Evolutionary conservation across 2,797 vertebrate genomes (phyloP).

Genomic region (Siniperca obscura): DNA sequence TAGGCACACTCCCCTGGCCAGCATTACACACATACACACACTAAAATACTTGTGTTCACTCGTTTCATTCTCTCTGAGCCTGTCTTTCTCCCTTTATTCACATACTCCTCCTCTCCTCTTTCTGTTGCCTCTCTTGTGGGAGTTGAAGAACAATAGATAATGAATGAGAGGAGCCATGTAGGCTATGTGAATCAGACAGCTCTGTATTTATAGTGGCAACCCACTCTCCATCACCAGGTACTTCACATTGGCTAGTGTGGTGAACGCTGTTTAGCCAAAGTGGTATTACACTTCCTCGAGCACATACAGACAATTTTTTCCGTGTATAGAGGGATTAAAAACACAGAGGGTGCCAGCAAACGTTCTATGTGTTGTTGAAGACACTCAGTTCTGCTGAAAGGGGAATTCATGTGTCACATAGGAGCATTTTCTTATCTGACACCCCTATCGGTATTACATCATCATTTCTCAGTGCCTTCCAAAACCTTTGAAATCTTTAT

Average conservation of each 20-base stretch:
- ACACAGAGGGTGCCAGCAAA: neutral
- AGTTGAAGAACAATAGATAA: slow-evolving; percentile 69
- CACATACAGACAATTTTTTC: slow-evolving; percentile 13
- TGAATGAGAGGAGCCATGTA: slow-evolving; percentile 60
- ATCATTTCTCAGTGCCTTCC: neutral
- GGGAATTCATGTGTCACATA: neutral
- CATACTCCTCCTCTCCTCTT: slow-evolving; percentile 46
- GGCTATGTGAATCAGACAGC: slow-evolving; percentile 57
- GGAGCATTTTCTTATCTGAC: too few relatives aligned
- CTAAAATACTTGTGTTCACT: neutral
- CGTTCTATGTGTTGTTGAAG: neutral
- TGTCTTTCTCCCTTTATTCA: slow-evolving; percentile 37
- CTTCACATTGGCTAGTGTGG: slow-evolving; percentile 23
- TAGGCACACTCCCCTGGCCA: neutral
- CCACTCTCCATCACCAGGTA: slow-evolving; percentile 55
- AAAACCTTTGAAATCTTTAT: neutral
- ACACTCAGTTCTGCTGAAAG: neutral
- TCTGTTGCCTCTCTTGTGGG: slow-evolving; percentile 53
- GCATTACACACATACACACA: slow-evolving; percentile 18
- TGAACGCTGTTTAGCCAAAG: slow-evolving; percentile 37
- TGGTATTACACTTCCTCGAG: slow-evolving; percentile 25
- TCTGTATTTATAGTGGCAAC: slow-evolving; percentile 60
- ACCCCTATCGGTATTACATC: neutral
- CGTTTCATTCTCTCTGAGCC: slow-evolving; percentile 29
- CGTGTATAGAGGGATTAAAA: slow-evolving; percentile 16